Evolutionary conservation across 2,113 vertebrate species (phyloP).

Genomic region (Indicator maculatus): DNA sequence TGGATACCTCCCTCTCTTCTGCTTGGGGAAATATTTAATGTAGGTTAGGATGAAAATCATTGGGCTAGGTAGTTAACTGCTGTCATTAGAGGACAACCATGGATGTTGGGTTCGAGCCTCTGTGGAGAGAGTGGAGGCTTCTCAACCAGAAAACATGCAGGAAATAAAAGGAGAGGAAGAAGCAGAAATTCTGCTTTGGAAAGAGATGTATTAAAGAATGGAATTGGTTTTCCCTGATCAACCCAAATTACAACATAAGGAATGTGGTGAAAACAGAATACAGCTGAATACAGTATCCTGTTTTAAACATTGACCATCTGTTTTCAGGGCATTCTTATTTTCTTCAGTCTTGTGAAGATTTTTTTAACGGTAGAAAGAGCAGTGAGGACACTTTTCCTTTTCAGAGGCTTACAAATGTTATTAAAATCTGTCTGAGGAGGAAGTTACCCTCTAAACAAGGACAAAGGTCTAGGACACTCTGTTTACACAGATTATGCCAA

Average conservation of each 20-base stretch:
- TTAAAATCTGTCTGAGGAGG: neutral
- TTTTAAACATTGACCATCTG: neutral
- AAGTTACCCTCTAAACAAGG: neutral
- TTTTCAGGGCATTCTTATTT: neutral
- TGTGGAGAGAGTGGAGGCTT: neutral
- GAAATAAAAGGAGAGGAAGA: neutral
- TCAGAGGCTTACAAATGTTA: neutral
- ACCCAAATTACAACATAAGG: neutral
- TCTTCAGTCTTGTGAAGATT: neutral
- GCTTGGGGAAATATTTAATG: neutral
- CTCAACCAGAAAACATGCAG: neutral
- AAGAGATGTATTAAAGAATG: neutral
- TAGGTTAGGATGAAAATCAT: neutral
- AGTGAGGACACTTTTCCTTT: neutral
- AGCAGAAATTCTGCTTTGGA: neutral
- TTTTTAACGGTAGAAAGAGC: neutral
- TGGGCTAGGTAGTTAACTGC: neutral
- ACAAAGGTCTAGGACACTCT: neutral
- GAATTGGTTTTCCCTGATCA: neutral
- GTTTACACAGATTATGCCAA: neutral
- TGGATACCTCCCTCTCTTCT: rapidly evolving
- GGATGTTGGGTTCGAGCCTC: neutral
- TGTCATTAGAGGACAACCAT: rapidly evolving
- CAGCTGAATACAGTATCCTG: neutral
- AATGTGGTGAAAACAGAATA: neutral